phyloP scores from a whole-genome alignment of 2,888 invertebrate genomes.

The Caenorhabditis sp. region DNA sequence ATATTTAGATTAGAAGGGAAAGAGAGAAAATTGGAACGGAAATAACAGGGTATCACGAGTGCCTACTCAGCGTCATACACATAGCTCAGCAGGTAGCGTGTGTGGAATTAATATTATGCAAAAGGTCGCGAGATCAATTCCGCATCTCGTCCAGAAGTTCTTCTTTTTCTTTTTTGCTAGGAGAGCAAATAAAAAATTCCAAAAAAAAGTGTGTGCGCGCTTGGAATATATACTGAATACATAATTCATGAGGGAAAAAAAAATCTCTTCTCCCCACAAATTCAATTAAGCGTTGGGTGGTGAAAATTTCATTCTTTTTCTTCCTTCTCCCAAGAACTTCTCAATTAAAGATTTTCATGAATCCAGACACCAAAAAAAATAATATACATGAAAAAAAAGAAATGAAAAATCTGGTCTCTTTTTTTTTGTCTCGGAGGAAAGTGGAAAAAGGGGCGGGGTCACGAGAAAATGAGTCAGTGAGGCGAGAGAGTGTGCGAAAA shows the following conservation, averaged over 20 bases:
- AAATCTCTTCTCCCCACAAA: background rate
- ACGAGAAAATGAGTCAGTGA: background rate
- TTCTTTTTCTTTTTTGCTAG: too few species aligned
- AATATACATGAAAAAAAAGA: background rate
- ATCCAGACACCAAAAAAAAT: background rate
- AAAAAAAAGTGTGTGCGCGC: background rate
- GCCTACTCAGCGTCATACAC: too few species aligned
- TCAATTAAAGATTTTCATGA: too few species aligned
- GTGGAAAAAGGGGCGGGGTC: slow-evolving; percentile 3
- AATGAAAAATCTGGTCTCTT: slow-evolving; percentile 1
- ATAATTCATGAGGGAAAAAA: background rate
- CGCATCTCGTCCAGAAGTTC: too few species aligned
- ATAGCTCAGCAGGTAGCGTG: too few species aligned
- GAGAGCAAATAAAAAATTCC: background rate
- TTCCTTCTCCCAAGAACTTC: background rate
- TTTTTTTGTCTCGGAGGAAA: background rate
- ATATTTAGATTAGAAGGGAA: background rate
- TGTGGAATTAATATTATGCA: too few species aligned
- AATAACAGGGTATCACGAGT: too few species aligned
- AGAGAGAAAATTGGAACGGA: too few species aligned
- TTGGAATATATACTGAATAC: background rate
- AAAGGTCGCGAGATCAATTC: too few species aligned
- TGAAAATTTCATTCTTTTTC: background rate
- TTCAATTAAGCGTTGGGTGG: background rate
- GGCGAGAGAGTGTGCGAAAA: background rate